Percentiles rank a stretch among this genome's conserved stretches.
phyloP scores from a whole-genome alignment of 2,797 vertebrate genomes.

The Falco concolor region DNA sequence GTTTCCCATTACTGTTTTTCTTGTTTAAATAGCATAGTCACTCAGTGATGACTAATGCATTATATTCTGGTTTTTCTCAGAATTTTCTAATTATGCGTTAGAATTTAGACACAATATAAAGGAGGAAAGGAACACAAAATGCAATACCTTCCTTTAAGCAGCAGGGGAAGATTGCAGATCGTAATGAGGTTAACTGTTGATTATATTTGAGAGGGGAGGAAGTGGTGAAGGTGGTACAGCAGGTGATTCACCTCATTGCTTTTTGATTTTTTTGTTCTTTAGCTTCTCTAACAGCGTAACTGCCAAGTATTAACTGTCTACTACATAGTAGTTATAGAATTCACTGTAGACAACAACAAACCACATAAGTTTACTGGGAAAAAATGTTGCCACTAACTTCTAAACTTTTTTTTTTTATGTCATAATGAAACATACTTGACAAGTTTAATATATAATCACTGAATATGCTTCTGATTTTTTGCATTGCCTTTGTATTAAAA shows the following conservation, averaged over 20 bases:
- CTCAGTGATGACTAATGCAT: neutral
- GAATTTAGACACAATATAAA: neutral
- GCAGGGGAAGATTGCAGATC: neutral
- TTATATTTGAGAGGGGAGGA: neutral
- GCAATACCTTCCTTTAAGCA: conserved; percentile 2
- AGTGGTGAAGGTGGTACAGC: neutral
- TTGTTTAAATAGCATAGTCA: neutral
- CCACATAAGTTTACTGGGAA: neutral
- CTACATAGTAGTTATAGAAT: neutral
- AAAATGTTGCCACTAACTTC: neutral
- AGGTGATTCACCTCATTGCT: neutral
- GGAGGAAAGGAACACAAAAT: neutral
- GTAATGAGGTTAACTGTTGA: neutral
- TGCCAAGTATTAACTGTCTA: neutral
- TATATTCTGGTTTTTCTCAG: neutral
- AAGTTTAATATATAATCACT: neutral
- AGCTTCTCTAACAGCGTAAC: neutral
- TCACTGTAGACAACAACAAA: neutral
- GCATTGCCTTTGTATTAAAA: neutral
- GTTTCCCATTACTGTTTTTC: neutral
- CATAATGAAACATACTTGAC: neutral
- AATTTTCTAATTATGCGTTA: conserved; percentile 2
- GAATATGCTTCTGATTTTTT: neutral
- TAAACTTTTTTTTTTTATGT: neutral
- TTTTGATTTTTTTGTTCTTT: neutral